Evolutionary conservation across 2,797 vertebrate genomes (phyloP).

Genomic region (Sebastes aleutianus): DNA sequence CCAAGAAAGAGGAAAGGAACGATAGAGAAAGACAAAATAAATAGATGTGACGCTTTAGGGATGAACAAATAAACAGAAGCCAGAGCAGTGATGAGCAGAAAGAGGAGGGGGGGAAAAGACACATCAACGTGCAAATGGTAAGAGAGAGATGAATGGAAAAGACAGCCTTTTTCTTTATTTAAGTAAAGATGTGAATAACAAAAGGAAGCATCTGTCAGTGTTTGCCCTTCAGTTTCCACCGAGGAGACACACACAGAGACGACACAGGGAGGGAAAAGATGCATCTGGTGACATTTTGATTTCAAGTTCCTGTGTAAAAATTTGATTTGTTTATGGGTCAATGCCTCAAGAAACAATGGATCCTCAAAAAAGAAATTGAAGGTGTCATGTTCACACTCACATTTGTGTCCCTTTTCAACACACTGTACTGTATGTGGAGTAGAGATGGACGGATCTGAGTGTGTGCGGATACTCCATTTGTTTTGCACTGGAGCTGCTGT

Average conservation of each 20-base stretch:
- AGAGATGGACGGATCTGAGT: not conserved
- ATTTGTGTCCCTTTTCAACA: slow-evolving; percentile 18
- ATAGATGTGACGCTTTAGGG: slow-evolving; percentile 2
- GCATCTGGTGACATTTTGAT: slow-evolving; percentile 1
- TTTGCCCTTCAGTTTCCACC: slow-evolving; percentile 33
- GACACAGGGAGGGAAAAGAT: not conserved
- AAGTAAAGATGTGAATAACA: slow-evolving; percentile 4
- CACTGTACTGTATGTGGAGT: not conserved
- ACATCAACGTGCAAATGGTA: slow-evolving; percentile 10
- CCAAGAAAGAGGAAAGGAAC: not conserved
- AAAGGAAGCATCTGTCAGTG: not conserved
- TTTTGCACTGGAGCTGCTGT: not conserved
- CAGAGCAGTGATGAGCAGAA: not conserved
- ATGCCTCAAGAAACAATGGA: not conserved
- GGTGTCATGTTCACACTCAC: not conserved
- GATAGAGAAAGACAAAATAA: not conserved
- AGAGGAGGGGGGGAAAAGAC: not conserved
- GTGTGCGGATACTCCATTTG: not conserved
- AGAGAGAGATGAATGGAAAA: slow-evolving; percentile 5
- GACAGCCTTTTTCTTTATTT: slow-evolving; percentile 7
- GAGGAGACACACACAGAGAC: not conserved
- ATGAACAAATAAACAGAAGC: slow-evolving; percentile 19
- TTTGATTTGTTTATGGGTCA: not conserved
- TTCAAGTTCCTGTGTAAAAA: not conserved
- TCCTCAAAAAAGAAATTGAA: not conserved